These are phyloP conservation scores for Bungarus multicinctus DNA, from an alignment of 2,113 vertebrate species.

Conservation along the genomic window DNA sequence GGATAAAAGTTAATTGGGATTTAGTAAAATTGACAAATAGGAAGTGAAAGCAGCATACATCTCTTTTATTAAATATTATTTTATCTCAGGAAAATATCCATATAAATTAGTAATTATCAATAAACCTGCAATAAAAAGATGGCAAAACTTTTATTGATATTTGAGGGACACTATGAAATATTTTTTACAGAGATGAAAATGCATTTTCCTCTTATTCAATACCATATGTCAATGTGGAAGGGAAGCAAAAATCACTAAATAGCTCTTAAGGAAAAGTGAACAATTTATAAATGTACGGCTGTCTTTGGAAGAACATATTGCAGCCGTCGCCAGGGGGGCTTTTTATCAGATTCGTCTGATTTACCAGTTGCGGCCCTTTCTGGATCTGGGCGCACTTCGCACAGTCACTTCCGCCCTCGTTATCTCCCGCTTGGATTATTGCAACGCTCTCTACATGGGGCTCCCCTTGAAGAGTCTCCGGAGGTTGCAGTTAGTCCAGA, in stretches of 20 bases:
- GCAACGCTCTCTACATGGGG: too few species aligned
- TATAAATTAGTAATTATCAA: conserved; percentile 28
- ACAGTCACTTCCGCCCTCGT: too few species aligned
- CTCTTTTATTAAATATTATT: conserved; percentile 47
- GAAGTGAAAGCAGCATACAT: conserved; percentile 23
- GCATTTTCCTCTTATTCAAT: not conserved
- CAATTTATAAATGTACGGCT: too few species aligned
- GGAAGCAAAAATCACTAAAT: not conserved
- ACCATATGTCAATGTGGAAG: not conserved
- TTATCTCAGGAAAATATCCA: conserved; percentile 39
- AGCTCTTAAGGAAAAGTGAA: not conserved
- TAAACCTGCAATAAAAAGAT: conserved; percentile 32
- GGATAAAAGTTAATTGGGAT: conserved; percentile 44
- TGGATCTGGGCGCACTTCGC: too few species aligned
- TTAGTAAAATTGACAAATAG: conserved; percentile 43
- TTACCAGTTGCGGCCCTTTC: too few species aligned
- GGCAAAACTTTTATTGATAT: not conserved
- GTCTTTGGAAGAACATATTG: too few species aligned
- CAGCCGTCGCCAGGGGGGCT: too few species aligned
- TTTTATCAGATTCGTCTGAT: too few species aligned
- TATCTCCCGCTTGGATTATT: too few species aligned
- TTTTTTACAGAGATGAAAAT: conserved; percentile 12
- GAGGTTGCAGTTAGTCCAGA: too few species aligned
- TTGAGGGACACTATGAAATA: not conserved
- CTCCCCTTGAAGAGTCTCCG: too few species aligned